phyloP scores from a whole-genome alignment of 2,113 vertebrate species.

The Talpa occidentalis region DNA sequence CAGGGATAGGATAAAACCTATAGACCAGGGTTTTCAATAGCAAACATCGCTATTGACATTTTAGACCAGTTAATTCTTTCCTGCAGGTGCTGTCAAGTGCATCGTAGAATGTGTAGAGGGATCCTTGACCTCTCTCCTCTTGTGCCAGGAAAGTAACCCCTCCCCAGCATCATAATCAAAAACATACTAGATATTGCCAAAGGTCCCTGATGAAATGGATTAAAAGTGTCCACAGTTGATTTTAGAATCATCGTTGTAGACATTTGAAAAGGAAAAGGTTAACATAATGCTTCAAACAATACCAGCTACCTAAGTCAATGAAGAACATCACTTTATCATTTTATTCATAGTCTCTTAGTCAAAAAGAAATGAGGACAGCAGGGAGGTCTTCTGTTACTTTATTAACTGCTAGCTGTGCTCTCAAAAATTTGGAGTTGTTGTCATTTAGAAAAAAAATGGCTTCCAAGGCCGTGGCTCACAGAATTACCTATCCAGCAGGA shows the following conservation, averaged over 20 bases:
- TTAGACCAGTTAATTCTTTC: neutral
- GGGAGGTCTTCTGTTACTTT: neutral
- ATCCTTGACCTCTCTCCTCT: neutral
- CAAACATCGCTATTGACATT: too few relatives aligned
- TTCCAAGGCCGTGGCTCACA: neutral
- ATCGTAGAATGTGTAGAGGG: too few relatives aligned
- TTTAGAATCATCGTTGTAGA: neutral
- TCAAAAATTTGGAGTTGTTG: neutral
- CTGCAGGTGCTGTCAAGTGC: neutral
- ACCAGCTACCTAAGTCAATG: neutral
- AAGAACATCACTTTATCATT: neutral
- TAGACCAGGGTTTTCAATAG: neutral
- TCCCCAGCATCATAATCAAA: neutral
- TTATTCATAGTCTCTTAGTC: neutral
- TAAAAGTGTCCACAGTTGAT: neutral
- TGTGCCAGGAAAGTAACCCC: rapidly evolving
- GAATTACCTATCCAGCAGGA: neutral
- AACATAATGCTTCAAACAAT: neutral
- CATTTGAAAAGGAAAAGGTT: neutral
- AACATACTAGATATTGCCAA: neutral
- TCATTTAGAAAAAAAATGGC: neutral
- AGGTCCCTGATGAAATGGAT: neutral
- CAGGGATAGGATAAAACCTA: neutral
- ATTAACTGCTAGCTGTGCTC: neutral
- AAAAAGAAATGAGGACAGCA: neutral